Evolutionary conservation across 1,140 invertebrate genomes (phyloP).

Genomic region (Pinna nobilis): DNA sequence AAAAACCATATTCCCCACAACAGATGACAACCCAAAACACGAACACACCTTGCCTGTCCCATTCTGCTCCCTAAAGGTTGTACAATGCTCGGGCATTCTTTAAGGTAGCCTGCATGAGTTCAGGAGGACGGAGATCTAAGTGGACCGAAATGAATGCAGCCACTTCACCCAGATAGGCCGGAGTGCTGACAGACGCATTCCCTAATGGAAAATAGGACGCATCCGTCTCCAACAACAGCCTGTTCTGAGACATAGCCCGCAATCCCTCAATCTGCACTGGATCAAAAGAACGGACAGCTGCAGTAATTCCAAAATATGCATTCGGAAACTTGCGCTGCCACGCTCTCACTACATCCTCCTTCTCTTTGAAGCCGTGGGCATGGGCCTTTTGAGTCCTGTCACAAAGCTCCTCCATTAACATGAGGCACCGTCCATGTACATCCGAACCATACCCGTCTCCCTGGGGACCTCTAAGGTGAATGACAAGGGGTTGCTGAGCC

Average conservation of each 20-base stretch:
- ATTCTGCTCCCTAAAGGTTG: no score
- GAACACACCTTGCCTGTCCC: no score
- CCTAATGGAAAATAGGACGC: conserved; percentile 1
- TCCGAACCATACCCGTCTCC: background rate
- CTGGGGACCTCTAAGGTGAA: background rate
- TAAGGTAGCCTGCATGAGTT: conserved; percentile 1
- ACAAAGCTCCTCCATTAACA: background rate
- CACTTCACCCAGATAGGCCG: conserved; percentile 7
- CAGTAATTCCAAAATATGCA: no score
- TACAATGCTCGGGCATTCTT: background rate
- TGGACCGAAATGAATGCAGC: background rate
- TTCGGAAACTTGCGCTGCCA: no score
- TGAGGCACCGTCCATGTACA: background rate
- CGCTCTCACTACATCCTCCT: no score
- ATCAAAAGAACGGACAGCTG: background rate
- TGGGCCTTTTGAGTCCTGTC: background rate
- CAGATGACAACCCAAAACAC: no score
- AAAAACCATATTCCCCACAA: no score
- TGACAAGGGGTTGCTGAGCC: background rate
- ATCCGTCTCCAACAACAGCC: background rate
- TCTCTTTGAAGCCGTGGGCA: background rate
- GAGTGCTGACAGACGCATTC: background rate
- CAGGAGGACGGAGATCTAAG: background rate
- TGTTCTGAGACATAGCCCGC: background rate
- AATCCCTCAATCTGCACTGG: background rate